Base-by-base conservation (phyloP, 1,140 invertebrate species). In the Procambarus clarkii region DNA sequence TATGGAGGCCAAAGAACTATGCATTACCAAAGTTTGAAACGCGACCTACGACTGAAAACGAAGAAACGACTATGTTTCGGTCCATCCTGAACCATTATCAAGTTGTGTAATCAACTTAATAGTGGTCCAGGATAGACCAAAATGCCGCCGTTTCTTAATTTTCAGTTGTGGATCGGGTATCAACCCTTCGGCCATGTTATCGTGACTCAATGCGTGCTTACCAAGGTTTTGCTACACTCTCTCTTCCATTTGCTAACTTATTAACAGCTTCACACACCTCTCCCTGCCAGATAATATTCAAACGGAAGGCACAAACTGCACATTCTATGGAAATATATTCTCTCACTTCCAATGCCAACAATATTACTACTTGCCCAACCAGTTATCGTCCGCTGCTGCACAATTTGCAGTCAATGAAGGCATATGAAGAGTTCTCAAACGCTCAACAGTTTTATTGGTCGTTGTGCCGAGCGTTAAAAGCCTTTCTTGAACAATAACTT, bases 371-470 rank as follows among this genome's bases (percentile, higher is more conserved):
- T 87, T 91, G 46, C 85, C n/a, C 45, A 91, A 77, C 78, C 79
- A 91, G 54, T 82, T 91, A 11, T 91, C 90, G 46, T 86, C 90
- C 45, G 90, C 90, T 76, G 90, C 90, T 71, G 90, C 60, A 91
- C 90, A 91, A 24, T 82, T 91, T 34, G 90, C 90, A 45, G 90
- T 91, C 46, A 91, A 69, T 18, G 60, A 21, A 21, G 90, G 90
- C 84, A 91, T 87, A 24, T 91, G 90, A 46, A 91, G 71, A 18
- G 77, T 78, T 60, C 90, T 54, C 44, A 91, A 80, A 24, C 90
- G 64, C 50, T 91, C 90, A 15, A 91, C 85, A 46, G 90, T 91
- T 76, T 91, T 91, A 76, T 91, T 86, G 2, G 90, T 91, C 54
- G 90, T 83, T 48, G 79, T 18, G 44, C 85, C 79, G 18, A 91